phyloP scores from a whole-genome alignment of 2,888 invertebrate genomes.

The Plutella xylostella region DNA sequence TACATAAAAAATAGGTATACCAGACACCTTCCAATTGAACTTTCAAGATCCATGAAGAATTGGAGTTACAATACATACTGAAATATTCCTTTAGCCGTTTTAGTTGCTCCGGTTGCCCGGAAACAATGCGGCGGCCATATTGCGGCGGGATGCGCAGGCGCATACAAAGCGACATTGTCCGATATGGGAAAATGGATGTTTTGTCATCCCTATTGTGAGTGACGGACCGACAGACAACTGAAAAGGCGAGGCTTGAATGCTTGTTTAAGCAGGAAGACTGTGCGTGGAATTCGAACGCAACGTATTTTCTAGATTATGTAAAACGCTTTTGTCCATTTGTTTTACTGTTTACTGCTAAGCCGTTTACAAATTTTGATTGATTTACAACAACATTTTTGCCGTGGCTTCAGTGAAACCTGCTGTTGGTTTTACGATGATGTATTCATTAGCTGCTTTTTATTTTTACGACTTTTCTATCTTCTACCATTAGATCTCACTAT shows the following conservation, averaged over 20 bases:
- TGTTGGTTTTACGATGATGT: too few relatives aligned
- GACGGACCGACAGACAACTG: conserved; percentile 64
- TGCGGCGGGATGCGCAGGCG: conserved; percentile 18
- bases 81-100: too few relatives aligned
- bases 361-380: too few relatives aligned
- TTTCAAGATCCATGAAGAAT: too few relatives aligned
- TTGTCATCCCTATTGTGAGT: conserved; percentile 58
- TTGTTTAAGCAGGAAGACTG: conserved; percentile 40
- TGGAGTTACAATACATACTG: too few relatives aligned
- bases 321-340: neutral
- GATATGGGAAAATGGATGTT: conserved; percentile 65
- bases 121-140: conserved; percentile 1
- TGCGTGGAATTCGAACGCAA: neutral
- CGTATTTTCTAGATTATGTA: conserved; percentile 4
- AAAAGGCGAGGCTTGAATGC: conserved; percentile 62
- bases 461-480: too few relatives aligned
- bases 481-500: neutral
- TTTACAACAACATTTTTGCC: too few relatives aligned
- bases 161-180: conserved; percentile 55
- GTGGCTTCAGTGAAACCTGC: too few relatives aligned
- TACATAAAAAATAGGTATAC: too few relatives aligned
- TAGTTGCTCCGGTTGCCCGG: neutral
- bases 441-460: too few relatives aligned
- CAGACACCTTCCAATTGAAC: too few relatives aligned
- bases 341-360: too few relatives aligned